Evolutionary conservation across 2,113 vertebrate genomes (phyloP), one percentile per base, ranked within the genome.

Genomic region (Verasper variegatus): DNA sequence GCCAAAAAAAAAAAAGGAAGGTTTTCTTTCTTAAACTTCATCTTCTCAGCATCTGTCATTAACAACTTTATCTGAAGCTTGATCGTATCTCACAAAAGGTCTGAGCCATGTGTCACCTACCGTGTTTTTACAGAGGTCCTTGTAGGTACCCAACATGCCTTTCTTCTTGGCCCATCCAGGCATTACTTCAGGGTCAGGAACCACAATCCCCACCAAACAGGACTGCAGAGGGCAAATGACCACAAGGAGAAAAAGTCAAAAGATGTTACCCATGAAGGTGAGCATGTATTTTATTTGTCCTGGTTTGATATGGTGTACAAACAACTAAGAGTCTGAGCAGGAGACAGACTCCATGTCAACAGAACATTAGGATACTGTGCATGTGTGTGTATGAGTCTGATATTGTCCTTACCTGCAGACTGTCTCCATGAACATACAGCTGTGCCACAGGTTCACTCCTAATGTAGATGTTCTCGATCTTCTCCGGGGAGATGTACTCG

Each of bases 391-490:
- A 17, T 18, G 47, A 18, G 47, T 49, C 4, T 51, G 11, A 20
- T 26, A 12, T 3, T 49, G 56, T 56, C 4, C 42, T 56, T 35
- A 97, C 98, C 97, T 99, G 96, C 79, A 99, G 94, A 80, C 97
- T 99, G 87, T 99, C 97, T 68, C 98, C 98, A 0, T 99, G 98
- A 60, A 99, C 95, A 0, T 97, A 99, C 69, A 97, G 88, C 92
- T 99, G 98, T 1, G 97, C 93, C 68, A 99, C 95, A 5, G 97
- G 97, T 66, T 98, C 94, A 23, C 98, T 97, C 72, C 97, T 95
- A 74, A 96, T 96, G 61, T 99, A 99, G 93, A 99, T 98, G 79
- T 97, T 99, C 90, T 99, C 98, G 3, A 99, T 99, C 94, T 99
- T 99, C 94, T 99, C 97, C 0, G 98, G 98, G 0, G 97, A 98